Conservation (phyloP, 2,797 vertebrate species). For the Liparis tanakae region DNA sequence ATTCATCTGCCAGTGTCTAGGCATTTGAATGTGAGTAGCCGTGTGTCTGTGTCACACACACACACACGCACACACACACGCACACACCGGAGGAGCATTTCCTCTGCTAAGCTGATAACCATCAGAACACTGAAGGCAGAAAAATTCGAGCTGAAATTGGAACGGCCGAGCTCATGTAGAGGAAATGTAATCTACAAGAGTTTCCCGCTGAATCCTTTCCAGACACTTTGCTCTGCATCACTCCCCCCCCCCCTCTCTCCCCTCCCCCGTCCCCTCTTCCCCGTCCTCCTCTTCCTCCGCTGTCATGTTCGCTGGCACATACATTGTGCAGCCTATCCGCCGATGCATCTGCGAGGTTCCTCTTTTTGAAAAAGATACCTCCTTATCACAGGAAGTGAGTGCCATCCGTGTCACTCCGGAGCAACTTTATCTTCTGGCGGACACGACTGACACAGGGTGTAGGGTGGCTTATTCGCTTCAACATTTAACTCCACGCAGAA, state of each 20-base stretch:
- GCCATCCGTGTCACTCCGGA: slow-evolving; percentile 63
- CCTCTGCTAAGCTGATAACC: slow-evolving; percentile 76
- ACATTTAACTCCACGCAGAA: slow-evolving; percentile 1
- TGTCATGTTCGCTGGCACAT: slow-evolving; percentile 70
- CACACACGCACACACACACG: slow-evolving; percentile 9
- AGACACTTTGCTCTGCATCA: slow-evolving; percentile 41
- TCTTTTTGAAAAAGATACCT: slow-evolving; percentile 68
- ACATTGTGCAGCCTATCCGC: slow-evolving; percentile 74
- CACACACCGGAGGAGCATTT: slow-evolving; percentile 57
- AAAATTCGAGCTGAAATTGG: slow-evolving; percentile 77
- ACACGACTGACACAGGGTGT: slow-evolving; percentile 23
- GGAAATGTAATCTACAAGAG: slow-evolving; percentile 81
- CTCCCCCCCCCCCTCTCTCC: background rate
- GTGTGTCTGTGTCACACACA: slow-evolving; percentile 35
- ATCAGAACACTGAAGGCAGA: slow-evolving; percentile 77
- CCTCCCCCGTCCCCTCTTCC: slow-evolving; percentile 24
- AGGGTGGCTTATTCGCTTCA: background rate
- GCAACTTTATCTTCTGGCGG: slow-evolving; percentile 50
- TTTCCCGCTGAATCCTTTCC: slow-evolving; percentile 70
- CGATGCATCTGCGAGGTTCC: slow-evolving; percentile 62
- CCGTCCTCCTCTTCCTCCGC: slow-evolving; percentile 45
- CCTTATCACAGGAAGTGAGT: slow-evolving; percentile 69
- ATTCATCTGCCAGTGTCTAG: slow-evolving; percentile 15
- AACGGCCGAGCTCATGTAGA: slow-evolving; percentile 69
- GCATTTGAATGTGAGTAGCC: slow-evolving; percentile 55